Base-by-base conservation (phyloP, 2,888 invertebrate species). In the Epicampocera succincta region DNA sequence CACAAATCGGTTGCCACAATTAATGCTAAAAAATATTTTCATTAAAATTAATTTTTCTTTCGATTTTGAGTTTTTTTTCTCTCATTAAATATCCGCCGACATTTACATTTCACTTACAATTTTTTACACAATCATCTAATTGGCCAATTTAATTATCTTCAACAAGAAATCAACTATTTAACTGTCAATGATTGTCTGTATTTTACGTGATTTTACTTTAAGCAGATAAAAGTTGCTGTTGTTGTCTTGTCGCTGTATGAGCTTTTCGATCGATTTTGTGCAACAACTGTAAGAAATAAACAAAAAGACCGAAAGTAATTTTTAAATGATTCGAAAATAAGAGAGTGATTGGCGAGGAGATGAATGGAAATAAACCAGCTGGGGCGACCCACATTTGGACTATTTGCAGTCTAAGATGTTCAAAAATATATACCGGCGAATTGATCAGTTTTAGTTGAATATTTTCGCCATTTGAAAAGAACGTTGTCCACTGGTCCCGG, bases 111-210 rank as follows among this genome's bases (percentile, higher is more conserved):
- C 71, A 82, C 74, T 78, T 82, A 75, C 65, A 71, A 74, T 78
- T 77, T 69, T 54, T 74, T 71, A 78, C 71, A 75, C 82, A 82
- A 78, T 75, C 82, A 82, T 78, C 71, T 82, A 82, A 82, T 78
- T 82, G 82, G 82, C 82, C 78, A 82, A 78, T 82, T 82, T 82
- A 78, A 82, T 82, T 82, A 82, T 82, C 82, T 82, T 71, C 19
- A 29, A 65, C 61, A 68, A 71, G 73, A 82, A 66, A 82, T 82
- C 82, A 75, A 61, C 69, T 74, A 71, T 78, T 82, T 78, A 82
- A 82, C 82, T 82, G 78, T 82, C 82, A 78, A 71, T 82, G 71
- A 82, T 78, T 82, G 82, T 82, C 82, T 69, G 82, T 61, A 60
- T 46, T 82, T 78, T 82, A 82, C 54, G 78, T 82, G 82, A 66